Percentiles rank a stretch among this genome's conserved stretches.
Evolutionary conservation across 2,888 invertebrate genomes (phyloP).

Genomic region (Mimas tiliae): DNA sequence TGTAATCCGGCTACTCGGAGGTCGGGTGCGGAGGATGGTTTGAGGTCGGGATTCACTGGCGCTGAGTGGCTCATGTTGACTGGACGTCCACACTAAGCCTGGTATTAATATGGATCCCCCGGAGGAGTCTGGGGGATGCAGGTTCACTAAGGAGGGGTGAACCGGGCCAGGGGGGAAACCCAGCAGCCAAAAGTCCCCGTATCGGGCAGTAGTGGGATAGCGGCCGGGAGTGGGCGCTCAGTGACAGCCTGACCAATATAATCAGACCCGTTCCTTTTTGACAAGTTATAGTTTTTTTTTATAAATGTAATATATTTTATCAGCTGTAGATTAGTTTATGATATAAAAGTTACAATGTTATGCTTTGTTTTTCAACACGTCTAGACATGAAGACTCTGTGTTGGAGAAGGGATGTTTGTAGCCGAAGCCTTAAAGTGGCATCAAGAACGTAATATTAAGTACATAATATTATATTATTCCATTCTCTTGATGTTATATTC

Average conservation of each 20-base stretch:
- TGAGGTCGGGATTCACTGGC: slow-evolving; percentile 87
- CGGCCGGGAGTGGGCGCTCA: slow-evolving; percentile 97
- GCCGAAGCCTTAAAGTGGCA: no score
- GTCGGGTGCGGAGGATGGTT: slow-evolving; percentile 95
- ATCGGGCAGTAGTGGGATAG: slow-evolving; percentile 99
- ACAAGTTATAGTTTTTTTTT: background rate
- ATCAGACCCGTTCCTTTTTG: slow-evolving; percentile 80
- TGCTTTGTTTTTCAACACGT: no score
- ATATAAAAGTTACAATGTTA: no score
- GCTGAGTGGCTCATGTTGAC: slow-evolving; percentile 87
- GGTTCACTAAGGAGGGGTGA: slow-evolving; percentile 98
- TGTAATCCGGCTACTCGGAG: slow-evolving; percentile 99
- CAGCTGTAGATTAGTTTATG: no score
- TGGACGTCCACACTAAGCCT: slow-evolving; percentile 98
- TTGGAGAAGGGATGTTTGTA: no score
- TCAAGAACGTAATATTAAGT: no score
- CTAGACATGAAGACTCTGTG: no score
- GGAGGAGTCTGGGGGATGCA: slow-evolving; percentile 90
- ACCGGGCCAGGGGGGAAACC: slow-evolving; percentile 99
- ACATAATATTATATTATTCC: no score
- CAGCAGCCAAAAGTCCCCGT: slow-evolving; percentile 99
- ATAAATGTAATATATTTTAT: no score
- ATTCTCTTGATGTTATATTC: background rate
- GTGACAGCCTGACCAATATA: slow-evolving; percentile 91
- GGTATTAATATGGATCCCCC: slow-evolving; percentile 97